These are phyloP conservation scores for Nephrocerus scutellatus DNA, from an alignment of 2,888 invertebrate genomes.

Conservation along the genomic window DNA sequence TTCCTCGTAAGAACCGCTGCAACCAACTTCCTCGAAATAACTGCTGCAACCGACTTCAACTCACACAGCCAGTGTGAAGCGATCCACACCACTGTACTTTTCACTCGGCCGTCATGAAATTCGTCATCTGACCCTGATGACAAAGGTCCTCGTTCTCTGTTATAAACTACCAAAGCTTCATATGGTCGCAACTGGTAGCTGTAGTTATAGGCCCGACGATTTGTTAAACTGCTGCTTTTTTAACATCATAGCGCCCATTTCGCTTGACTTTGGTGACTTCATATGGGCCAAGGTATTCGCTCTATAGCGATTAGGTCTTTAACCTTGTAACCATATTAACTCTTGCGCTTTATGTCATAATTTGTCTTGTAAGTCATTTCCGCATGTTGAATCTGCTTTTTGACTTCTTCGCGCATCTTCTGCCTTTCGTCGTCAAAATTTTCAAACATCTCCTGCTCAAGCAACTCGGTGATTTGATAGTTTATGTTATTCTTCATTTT, in stretches of 20 bases:
- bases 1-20: too few species aligned
- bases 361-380: conserved; percentile 15
- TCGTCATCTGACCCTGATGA: conserved; percentile 18
- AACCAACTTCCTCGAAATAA: too few species aligned
- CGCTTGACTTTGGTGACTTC: conserved; percentile 18
- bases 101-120: conserved; percentile 19
- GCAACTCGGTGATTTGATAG: too few species aligned
- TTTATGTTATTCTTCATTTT: too few species aligned
- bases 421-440: conserved; percentile 7
- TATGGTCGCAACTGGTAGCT: conserved; percentile 18
- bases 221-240: conserved; percentile 10
- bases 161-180: conserved; percentile 18
- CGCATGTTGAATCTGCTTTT: conserved; percentile 13
- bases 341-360: conserved; percentile 18
- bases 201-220: conserved; percentile 14
- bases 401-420: conserved; percentile 4
- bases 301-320: conserved; percentile 21
- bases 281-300: conserved; percentile 20
- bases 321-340: conserved; percentile 7
- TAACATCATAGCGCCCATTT: conserved; percentile 16
- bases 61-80: too few species aligned
- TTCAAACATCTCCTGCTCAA: conserved; percentile 1
- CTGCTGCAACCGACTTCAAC: too few species aligned
- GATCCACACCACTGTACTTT: too few species aligned
- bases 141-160: conserved; percentile 12